Evolutionary conservation across 92 coral and sea anemone species (phyloP).

Genomic region (Palythoa heliodiscus): DNA sequence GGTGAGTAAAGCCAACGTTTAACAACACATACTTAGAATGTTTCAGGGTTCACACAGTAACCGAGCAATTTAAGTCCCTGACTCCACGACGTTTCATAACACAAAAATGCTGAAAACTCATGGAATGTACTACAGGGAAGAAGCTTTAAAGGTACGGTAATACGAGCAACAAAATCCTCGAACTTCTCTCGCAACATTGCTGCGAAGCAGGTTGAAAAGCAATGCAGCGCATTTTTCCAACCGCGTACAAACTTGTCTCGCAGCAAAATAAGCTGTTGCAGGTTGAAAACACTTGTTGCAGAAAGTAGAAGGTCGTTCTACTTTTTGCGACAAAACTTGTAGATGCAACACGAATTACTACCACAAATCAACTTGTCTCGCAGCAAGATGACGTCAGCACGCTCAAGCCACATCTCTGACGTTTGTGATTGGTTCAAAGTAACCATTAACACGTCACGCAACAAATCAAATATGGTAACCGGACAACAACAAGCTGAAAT

Average conservation of each 20-base stretch:
- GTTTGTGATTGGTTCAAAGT: conserved; percentile 23
- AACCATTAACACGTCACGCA: background rate
- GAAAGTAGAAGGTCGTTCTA: conserved; percentile 28
- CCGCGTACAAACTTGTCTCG: conserved; percentile 1
- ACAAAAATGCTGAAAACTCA: too few species aligned
- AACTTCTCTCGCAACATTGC: conserved; percentile 9
- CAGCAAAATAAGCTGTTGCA: conserved; percentile 20
- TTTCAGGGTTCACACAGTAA: too few species aligned
- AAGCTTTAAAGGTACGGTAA: background rate
- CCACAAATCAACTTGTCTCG: conserved; percentile 3
- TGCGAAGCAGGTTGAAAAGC: conserved; percentile 1
- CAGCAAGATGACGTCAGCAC: background rate
- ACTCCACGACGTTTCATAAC: too few species aligned
- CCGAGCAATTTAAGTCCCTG: too few species aligned
- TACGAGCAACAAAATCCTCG: background rate
- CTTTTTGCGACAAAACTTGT: conserved; percentile 11
- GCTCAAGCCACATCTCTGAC: background rate
- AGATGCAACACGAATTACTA: conserved; percentile 14
- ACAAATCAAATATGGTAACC: conserved; percentile 20
- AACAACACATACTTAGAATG: too few species aligned
- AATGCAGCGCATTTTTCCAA: conserved; percentile 8
- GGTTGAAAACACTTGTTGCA: conserved; percentile 12
- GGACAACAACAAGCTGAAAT: conserved; percentile 2
- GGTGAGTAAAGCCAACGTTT: too few species aligned
- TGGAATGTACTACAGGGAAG: too few species aligned